phyloP scores from a whole-genome alignment of 2,797 vertebrate genomes.

The Acanthurus lineatus region DNA sequence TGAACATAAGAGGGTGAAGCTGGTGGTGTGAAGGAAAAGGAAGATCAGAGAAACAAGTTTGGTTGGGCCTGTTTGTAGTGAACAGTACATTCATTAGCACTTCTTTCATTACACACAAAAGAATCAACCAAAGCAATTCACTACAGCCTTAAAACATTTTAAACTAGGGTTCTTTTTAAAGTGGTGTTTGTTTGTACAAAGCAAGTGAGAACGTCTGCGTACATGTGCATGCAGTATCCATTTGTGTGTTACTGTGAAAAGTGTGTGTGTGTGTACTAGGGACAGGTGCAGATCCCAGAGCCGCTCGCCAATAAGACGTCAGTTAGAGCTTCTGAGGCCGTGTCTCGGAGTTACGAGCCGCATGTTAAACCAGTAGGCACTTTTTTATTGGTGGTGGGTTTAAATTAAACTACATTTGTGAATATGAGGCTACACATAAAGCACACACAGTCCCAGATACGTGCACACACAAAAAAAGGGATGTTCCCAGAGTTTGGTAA shows the following conservation, averaged over 20 bases:
- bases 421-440: slow-evolving; percentile 73
- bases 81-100: slow-evolving; percentile 77
- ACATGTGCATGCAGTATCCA: slow-evolving; percentile 42
- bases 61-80: slow-evolving; percentile 77
- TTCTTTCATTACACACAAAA: slow-evolving; percentile 72
- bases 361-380: slow-evolving; percentile 75
- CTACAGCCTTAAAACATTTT: slow-evolving; percentile 65
- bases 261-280: slow-evolving; percentile 36
- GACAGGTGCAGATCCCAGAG: slow-evolving; percentile 75
- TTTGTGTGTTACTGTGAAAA: slow-evolving; percentile 23
- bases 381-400: slow-evolving; percentile 80
- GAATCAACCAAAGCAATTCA: slow-evolving; percentile 73
- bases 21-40: slow-evolving; percentile 50
- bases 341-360: slow-evolving; percentile 73
- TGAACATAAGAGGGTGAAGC: slow-evolving; percentile 53
- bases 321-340: slow-evolving; percentile 74
- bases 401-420: slow-evolving; percentile 84
- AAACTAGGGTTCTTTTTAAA: slow-evolving; percentile 66
- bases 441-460: slow-evolving; percentile 38
- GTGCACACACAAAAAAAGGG: slow-evolving; percentile 20
- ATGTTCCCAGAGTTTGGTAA: slow-evolving; percentile 70
- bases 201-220: slow-evolving; percentile 46
- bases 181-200: slow-evolving; percentile 65
- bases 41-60: slow-evolving; percentile 73
- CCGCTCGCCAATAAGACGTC: slow-evolving; percentile 61